These are phyloP conservation scores for Eolophus roseicapilla DNA, from an alignment of 2,113 vertebrate species.

Conservation along the genomic window DNA sequence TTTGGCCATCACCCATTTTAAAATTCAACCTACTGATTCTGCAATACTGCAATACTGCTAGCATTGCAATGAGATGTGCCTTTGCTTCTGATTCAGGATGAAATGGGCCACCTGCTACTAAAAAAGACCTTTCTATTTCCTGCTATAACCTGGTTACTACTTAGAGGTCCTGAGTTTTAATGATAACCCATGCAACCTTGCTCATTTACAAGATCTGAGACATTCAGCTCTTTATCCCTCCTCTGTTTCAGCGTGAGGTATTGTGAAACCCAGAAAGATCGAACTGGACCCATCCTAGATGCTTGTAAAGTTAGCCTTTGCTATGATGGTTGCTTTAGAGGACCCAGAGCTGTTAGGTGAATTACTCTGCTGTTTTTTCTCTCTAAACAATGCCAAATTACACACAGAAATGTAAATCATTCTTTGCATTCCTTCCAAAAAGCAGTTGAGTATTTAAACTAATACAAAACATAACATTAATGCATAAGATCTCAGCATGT, in stretches of 20 bases:
- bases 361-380: neutral
- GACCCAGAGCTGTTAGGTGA: neutral
- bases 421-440: conserved; percentile 29
- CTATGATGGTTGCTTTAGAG: neutral
- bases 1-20: neutral
- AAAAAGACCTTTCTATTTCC: conserved; percentile 18
- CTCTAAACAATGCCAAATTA: neutral
- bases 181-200: neutral
- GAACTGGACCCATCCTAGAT: neutral
- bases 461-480: neutral
- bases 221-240: neutral
- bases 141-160: neutral
- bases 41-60: neutral
- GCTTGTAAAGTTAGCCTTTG: neutral
- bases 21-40: neutral
- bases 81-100: neutral
- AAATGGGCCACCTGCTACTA: conserved; percentile 20
- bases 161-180: neutral
- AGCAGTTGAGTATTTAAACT: neutral
- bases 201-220: neutral
- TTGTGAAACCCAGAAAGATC: neutral
- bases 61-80: neutral
- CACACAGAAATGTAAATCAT: neutral
- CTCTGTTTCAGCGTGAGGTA: neutral
- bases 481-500: neutral